Percentiles rank a stretch among this genome's conserved stretches.
Evolutionary conservation across 2,888 invertebrate genomes (phyloP).

Genomic region (Amitus sp.): DNA sequence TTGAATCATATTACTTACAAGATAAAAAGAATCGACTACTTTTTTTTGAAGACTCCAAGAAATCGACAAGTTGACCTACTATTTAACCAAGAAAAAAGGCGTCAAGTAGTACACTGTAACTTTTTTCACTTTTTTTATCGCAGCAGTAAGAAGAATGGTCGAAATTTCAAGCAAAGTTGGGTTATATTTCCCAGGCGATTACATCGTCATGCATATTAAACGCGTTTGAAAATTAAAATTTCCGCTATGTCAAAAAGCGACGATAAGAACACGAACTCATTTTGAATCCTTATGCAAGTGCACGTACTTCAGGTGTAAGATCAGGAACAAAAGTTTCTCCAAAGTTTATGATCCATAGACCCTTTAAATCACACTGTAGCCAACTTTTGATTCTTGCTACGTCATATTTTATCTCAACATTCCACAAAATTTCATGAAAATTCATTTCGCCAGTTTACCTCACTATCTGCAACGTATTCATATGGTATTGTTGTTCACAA

Average conservation of each 20-base stretch:
- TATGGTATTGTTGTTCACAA: too few species aligned
- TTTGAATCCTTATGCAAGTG: not conserved
- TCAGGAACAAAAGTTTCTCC: conserved; percentile 22
- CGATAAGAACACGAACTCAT: conserved; percentile 3
- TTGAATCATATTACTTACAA: too few species aligned
- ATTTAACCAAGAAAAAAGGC: too few species aligned
- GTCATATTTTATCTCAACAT: conserved; percentile 24
- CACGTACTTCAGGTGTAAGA: conserved; percentile 16
- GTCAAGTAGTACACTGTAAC: too few species aligned
- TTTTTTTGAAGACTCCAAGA: too few species aligned
- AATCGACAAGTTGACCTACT: too few species aligned
- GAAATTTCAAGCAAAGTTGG: too few species aligned
- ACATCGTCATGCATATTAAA: not conserved
- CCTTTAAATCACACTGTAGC: conserved; percentile 32
- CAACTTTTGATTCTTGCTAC: conserved; percentile 28
- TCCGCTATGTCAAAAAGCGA: not conserved
- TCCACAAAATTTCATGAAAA: conserved; percentile 8
- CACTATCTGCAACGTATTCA: too few species aligned
- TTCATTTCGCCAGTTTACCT: not conserved
- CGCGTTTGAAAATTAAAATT: not conserved
- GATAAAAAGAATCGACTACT: too few species aligned
- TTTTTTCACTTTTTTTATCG: too few species aligned
- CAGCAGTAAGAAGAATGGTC: too few species aligned
- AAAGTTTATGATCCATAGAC: conserved; percentile 22
- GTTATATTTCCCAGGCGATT: not conserved